These are phyloP conservation scores for Zaprionus bogoriensis DNA, from an alignment of 2,888 invertebrate genomes.

Conservation along the genomic window DNA sequence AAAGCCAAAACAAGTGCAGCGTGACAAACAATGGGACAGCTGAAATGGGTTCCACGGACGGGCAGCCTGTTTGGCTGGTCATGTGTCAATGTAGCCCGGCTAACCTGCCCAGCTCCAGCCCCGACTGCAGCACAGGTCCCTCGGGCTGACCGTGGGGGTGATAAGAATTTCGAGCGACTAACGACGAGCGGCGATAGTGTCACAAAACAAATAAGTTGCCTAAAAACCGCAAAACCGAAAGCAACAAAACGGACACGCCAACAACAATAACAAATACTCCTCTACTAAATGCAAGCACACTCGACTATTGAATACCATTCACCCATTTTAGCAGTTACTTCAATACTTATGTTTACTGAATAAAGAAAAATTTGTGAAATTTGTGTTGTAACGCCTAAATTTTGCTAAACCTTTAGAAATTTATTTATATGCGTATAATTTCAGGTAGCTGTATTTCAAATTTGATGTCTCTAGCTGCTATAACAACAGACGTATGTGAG, in stretches of 20 bases:
- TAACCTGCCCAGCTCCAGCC: conserved; percentile 1
- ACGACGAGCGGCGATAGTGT: conserved; percentile 62
- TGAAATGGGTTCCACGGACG: conserved; percentile 53
- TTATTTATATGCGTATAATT: too few relatives aligned
- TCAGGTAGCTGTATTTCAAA: too few relatives aligned
- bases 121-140: conserved; percentile 18
- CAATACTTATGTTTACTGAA: too few relatives aligned
- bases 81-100: conserved; percentile 60
- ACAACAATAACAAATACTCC: conserved; percentile 21
- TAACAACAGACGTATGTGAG: too few relatives aligned
- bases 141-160: conserved; percentile 35
- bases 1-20: conserved; percentile 57
- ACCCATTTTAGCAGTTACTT: too few relatives aligned
- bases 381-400: too few relatives aligned
- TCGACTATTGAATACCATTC: too few relatives aligned
- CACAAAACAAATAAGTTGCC: conserved; percentile 75
- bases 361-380: too few relatives aligned
- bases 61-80: conserved; percentile 29
- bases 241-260: conserved; percentile 48
- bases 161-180: conserved; percentile 57
- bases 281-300: too few relatives aligned
- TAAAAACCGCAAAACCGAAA: conserved; percentile 69
- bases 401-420: too few relatives aligned
- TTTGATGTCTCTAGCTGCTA: too few relatives aligned
- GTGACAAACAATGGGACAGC: conserved; percentile 59